phyloP scores from a whole-genome alignment of 2,797 vertebrate genomes.

The Ciconia nigra region DNA sequence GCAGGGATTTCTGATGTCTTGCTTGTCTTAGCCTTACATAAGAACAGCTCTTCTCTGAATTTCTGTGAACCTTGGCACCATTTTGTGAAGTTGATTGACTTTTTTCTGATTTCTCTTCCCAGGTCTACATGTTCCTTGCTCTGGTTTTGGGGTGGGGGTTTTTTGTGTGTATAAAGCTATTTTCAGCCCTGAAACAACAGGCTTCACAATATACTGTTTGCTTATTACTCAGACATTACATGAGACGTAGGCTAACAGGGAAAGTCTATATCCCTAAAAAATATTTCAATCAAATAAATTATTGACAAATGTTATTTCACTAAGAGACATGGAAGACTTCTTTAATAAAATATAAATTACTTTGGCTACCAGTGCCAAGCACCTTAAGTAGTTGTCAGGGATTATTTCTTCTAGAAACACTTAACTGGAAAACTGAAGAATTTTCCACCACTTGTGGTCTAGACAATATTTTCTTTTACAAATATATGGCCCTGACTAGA shows the following conservation, averaged over 20 bases:
- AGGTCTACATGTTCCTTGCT: not conserved
- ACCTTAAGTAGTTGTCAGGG: not conserved
- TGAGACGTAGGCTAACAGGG: not conserved
- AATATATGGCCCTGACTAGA: not conserved
- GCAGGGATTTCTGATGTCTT: not conserved
- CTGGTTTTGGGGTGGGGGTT: accelerated
- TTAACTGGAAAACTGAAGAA: not conserved
- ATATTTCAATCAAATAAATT: not conserved
- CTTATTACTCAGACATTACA: not conserved
- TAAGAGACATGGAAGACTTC: not conserved
- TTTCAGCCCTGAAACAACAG: not conserved
- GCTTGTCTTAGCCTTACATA: not conserved
- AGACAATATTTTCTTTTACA: not conserved
- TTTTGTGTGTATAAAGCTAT: not conserved
- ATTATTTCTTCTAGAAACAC: not conserved
- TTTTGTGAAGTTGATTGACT: not conserved
- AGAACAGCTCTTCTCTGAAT: not conserved
- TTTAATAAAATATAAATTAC: not conserved
- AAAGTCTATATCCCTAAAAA: not conserved
- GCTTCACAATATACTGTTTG: not conserved
- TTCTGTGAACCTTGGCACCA: not conserved
- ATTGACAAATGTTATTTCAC: not conserved
- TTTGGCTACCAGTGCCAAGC: not conserved
- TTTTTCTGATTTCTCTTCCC: not conserved
- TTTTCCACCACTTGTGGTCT: not conserved